A percentile compares a stretch with the other conserved stretches of the same genome.
phyloP scores from a whole-genome alignment of 1,140 invertebrate genomes.

The Plectrocnemia conspersa region DNA sequence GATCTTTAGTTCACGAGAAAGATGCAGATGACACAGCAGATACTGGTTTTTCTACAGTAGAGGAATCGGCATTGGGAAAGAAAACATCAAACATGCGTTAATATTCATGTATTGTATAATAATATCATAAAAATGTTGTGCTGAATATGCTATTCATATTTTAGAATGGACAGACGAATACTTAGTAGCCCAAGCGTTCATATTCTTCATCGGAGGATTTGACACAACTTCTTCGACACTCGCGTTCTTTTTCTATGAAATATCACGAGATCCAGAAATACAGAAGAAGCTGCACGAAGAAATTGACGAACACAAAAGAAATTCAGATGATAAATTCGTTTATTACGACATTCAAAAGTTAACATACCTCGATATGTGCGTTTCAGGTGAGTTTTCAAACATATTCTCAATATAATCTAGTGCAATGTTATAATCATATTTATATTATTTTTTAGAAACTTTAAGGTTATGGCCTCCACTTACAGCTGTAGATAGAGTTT shows the following conservation, averaged over 20 bases:
- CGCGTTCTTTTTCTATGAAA: slow-evolving; percentile 47
- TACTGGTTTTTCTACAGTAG: slow-evolving; percentile 17
- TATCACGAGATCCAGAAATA: slow-evolving; percentile 55
- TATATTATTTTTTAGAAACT: slow-evolving; percentile 44
- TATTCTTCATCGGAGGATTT: slow-evolving; percentile 55
- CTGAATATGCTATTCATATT: too few species aligned
- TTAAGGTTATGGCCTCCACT: slow-evolving; percentile 55
- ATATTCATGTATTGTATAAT: too few species aligned
- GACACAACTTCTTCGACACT: slow-evolving; percentile 58
- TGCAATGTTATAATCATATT: too few species aligned
- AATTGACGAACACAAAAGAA: slow-evolving; percentile 45
- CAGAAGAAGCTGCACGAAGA: slow-evolving; percentile 56
- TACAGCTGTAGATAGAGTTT: slow-evolving; percentile 46
- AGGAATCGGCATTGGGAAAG: slow-evolving; percentile 6
- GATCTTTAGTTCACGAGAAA: slow-evolving; percentile 35
- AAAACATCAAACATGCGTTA: slow-evolving; percentile 32
- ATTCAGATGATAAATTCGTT: slow-evolving; percentile 45
- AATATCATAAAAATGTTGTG: background rate
- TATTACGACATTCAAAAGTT: slow-evolving; percentile 54
- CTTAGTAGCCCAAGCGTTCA: slow-evolving; percentile 35
- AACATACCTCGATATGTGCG: slow-evolving; percentile 62
- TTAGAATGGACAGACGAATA: slow-evolving; percentile 33
- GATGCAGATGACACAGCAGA: slow-evolving; percentile 35
- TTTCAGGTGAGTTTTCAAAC: slow-evolving; percentile 44
- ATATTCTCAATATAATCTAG: too few species aligned